A percentile compares a stretch with the other conserved stretches of the same genome.
Conservation (phyloP, 2,113 vertebrate species). For the Tylochromis polylepis region DNA sequence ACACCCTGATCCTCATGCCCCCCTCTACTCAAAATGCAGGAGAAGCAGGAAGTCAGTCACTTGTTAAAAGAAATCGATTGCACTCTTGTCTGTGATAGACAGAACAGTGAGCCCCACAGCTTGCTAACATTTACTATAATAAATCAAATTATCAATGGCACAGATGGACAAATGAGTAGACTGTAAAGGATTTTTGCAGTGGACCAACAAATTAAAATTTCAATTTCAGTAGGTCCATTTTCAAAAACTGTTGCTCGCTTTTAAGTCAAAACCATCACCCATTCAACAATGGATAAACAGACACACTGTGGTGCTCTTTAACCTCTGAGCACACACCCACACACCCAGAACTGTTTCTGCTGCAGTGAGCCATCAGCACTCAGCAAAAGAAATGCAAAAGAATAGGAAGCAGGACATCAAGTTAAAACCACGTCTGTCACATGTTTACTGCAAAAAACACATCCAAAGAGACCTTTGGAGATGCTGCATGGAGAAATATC, state of each 20-base stretch:
- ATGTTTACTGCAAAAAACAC: not conserved
- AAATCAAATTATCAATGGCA: not conserved
- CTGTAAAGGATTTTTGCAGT: not conserved
- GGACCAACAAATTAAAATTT: not conserved
- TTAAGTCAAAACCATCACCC: not conserved
- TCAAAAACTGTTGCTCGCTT: not conserved
- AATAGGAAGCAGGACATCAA: not conserved
- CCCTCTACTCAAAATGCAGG: slow-evolving; percentile 18
- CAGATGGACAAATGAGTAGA: not conserved
- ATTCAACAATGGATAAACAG: slow-evolving; percentile 11
- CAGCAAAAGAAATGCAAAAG: not conserved
- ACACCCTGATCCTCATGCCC: not conserved
- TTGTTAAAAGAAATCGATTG: slow-evolving; percentile 64
- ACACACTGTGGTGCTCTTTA: slow-evolving; percentile 14
- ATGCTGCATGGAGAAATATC: not conserved
- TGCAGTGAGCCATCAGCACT: slow-evolving; percentile 1
- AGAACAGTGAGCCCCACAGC: not conserved
- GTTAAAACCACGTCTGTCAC: not conserved
- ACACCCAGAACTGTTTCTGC: not conserved
- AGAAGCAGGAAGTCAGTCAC: slow-evolving; percentile 52
- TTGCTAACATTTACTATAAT: not conserved
- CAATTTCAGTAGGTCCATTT: not conserved
- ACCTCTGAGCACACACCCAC: not conserved
- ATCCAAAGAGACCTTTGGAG: not conserved
- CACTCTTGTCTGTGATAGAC: slow-evolving; percentile 23